Conservation (phyloP, 1,140 invertebrate species). For the Aricia agestis region DNA sequence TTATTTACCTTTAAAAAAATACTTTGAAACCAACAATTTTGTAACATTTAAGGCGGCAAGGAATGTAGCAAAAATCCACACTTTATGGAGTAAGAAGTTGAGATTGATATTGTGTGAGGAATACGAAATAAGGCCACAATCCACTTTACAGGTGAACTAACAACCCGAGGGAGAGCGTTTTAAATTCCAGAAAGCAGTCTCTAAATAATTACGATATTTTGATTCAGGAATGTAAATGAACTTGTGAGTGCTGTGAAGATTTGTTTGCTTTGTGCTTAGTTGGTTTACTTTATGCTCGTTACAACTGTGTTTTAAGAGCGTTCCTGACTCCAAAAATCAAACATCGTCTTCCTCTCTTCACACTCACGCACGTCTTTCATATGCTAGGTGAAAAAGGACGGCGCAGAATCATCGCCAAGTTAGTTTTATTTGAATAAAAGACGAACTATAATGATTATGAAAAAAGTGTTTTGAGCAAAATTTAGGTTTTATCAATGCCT, state of each 20-base stretch:
- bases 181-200: slow-evolving; percentile 30
- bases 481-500: too few relatives aligned
- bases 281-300: not conserved
- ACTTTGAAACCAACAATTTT: too few relatives aligned
- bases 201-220: slow-evolving; percentile 44
- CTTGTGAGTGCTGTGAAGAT: slow-evolving; percentile 16
- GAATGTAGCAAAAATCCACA: not conserved
- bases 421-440: too few relatives aligned
- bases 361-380: too few relatives aligned
- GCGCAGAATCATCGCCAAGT: too few relatives aligned
- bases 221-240: slow-evolving; percentile 42
- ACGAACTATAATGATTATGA: too few relatives aligned
- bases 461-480: too few relatives aligned
- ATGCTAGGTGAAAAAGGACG: too few relatives aligned
- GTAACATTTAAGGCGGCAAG: too few relatives aligned
- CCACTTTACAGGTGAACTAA: slow-evolving; percentile 29
- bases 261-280: not conserved
- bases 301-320: not conserved
- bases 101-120: slow-evolving; percentile 14
- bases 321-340: too few relatives aligned
- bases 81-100: not conserved
- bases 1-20: too few relatives aligned
- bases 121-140: slow-evolving; percentile 27
- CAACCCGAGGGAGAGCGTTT: slow-evolving; percentile 28
- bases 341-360: too few relatives aligned